phyloP scores from a whole-genome alignment of 2,113 vertebrate species.

The Prochilodus magdalenae region DNA sequence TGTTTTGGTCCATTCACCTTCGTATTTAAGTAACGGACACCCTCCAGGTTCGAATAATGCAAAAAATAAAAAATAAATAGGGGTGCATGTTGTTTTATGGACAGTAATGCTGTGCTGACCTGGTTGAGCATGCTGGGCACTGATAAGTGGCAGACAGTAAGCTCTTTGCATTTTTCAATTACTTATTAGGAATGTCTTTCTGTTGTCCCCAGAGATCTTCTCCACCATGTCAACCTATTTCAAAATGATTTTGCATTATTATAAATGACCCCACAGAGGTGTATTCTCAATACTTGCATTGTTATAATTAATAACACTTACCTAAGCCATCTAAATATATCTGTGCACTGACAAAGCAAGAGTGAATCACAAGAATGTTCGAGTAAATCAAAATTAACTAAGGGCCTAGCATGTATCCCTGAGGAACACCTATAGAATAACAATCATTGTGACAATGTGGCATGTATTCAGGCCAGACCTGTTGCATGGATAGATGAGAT shows the following conservation, averaged over 20 bases:
- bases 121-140: not conserved
- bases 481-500: slow-evolving; percentile 2
- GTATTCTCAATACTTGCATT: not conserved
- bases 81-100: too few species aligned
- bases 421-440: slow-evolving; percentile 27
- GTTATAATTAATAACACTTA: slow-evolving; percentile 11
- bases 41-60: too few species aligned
- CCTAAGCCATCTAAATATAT: not conserved
- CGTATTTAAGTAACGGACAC: too few species aligned
- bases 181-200: not conserved
- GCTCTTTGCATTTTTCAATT: not conserved
- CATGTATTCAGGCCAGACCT: slow-evolving; percentile 1
- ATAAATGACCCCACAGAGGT: slow-evolving; percentile 7
- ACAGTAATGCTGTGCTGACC: not conserved
- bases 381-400: slow-evolving; percentile 30
- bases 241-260: slow-evolving; percentile 7
- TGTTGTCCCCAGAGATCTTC: not conserved
- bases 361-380: slow-evolving; percentile 5
- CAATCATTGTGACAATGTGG: slow-evolving; percentile 20
- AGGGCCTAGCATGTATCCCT: slow-evolving; percentile 12
- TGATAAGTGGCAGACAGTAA: not conserved
- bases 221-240: not conserved
- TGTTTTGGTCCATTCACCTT: too few species aligned
- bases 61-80: too few species aligned
- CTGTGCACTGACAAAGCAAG: slow-evolving; percentile 15